A percentile compares a stretch with the other conserved stretches of the same genome.
These are phyloP conservation scores for Pelvicachromis taeniatus DNA, from an alignment of 2,113 vertebrate species.

Conservation along the genomic window DNA sequence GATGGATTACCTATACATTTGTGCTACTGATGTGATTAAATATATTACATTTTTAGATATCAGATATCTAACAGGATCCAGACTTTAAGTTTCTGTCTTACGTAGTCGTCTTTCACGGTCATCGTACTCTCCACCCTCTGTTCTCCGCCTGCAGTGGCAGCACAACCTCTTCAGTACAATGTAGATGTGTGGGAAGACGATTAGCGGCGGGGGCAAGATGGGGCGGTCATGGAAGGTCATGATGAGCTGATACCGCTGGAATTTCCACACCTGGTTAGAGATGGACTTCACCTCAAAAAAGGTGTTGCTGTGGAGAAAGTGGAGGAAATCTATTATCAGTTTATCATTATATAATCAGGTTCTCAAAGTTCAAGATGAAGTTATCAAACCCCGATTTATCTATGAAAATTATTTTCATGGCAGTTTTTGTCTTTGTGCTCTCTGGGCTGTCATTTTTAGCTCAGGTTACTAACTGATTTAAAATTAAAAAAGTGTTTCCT, in stretches of 20 bases:
- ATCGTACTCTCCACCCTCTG: slow-evolving; percentile 80
- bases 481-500: accelerated
- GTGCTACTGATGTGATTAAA: not conserved
- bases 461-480: accelerated
- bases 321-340: not conserved
- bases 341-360: not conserved
- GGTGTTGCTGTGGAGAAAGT: slow-evolving; percentile 82
- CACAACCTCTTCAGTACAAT: slow-evolving; percentile 80
- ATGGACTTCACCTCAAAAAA: slow-evolving; percentile 98
- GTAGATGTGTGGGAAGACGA: slow-evolving; percentile 89
- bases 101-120: slow-evolving; percentile 88
- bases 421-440: not conserved
- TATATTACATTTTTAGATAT: not conserved
- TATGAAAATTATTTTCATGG: not conserved
- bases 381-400: not conserved
- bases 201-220: slow-evolving; percentile 91
- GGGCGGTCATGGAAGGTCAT: slow-evolving; percentile 97
- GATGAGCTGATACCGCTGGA: slow-evolving; percentile 95
- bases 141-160: slow-evolving; percentile 75
- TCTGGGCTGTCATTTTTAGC: not conserved
- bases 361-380: not conserved
- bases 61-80: accelerated
- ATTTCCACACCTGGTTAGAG: slow-evolving; percentile 99
- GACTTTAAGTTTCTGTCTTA: slow-evolving; percentile 30
- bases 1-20: not conserved